Evolutionary conservation across 2,113 vertebrate genomes (phyloP).

Genomic region (Tupaia tana): DNA sequence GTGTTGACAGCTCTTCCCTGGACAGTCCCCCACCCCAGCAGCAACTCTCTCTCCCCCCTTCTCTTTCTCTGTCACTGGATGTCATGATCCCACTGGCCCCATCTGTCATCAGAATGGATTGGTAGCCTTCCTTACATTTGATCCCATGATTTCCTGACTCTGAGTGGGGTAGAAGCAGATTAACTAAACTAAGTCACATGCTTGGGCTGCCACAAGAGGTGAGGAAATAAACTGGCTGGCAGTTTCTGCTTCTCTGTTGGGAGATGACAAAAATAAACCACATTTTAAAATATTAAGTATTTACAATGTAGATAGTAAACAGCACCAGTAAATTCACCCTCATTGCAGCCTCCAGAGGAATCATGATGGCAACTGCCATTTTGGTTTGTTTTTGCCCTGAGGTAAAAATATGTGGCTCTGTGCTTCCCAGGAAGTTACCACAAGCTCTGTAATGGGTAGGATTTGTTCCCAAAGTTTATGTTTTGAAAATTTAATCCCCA

Average conservation of each 20-base stretch:
- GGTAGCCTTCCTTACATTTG: not conserved
- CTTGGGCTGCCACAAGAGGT: not conserved
- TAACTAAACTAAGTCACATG: not conserved
- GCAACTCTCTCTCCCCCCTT: too few species aligned
- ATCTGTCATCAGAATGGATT: not conserved
- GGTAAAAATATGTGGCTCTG: not conserved
- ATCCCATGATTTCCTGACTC: not conserved
- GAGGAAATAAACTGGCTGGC: not conserved
- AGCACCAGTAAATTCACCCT: not conserved
- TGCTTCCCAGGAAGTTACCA: not conserved
- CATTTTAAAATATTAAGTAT: conserved; percentile 5
- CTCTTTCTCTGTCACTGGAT: not conserved
- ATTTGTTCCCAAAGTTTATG: too few species aligned
- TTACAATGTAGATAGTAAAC: not conserved
- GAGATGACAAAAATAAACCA: conserved; percentile 1
- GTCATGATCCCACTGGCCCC: too few species aligned
- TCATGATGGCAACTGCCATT: not conserved
- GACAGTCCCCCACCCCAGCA: not conserved
- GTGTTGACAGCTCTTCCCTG: not conserved
- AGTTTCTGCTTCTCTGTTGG: not conserved
- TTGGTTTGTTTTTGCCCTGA: conserved; percentile 30
- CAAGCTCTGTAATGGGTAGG: not conserved
- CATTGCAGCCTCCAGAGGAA: not conserved
- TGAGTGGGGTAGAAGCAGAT: not conserved
- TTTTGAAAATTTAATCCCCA: too few species aligned